phyloP scores from a whole-genome alignment of 2,888 invertebrate genomes.

The Amiota mariae region DNA sequence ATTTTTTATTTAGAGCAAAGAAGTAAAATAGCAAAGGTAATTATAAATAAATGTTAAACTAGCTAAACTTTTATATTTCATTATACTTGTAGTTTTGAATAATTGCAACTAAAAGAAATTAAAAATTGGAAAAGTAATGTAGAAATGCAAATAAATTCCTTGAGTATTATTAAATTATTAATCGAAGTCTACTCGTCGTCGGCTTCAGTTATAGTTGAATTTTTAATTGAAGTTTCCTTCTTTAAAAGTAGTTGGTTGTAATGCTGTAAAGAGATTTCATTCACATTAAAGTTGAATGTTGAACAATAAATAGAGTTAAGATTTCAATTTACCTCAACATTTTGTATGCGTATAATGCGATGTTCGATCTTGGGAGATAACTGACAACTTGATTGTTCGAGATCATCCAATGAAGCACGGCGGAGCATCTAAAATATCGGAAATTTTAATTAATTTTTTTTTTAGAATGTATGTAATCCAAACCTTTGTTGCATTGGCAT shows the following conservation, averaged over 20 bases:
- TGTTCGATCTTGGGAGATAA: constrained; percentile 87
- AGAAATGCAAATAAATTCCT: constrained; percentile 40
- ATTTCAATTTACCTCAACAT: constrained; percentile 78
- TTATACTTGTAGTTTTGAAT: constrained; percentile 33
- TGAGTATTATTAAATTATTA: constrained; percentile 18
- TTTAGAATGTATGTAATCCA: background rate
- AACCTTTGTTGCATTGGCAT: constrained; percentile 70
- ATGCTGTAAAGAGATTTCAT: constrained; percentile 54
- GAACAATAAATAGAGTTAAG: background rate
- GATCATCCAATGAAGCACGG: constrained; percentile 84
- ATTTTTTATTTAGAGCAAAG: too few species aligned
- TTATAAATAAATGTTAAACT: constrained; percentile 33
- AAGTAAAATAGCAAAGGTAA: background rate
- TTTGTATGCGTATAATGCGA: constrained; percentile 83
- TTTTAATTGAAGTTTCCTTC: constrained; percentile 76
- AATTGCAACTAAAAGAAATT: constrained; percentile 24
- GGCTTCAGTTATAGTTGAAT: constrained; percentile 82
- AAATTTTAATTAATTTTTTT: background rate
- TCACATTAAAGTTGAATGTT: background rate
- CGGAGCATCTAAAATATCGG: constrained; percentile 76
- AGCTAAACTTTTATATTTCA: constrained; percentile 41
- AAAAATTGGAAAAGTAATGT: constrained; percentile 28
- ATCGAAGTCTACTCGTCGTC: constrained; percentile 75
- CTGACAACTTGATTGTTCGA: constrained; percentile 87
- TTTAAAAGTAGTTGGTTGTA: constrained; percentile 69